Evolutionary conservation across 2,888 invertebrate genomes (phyloP), one percentile per base, ranked within the genome.

Genomic region (Agelastica alni): DNA sequence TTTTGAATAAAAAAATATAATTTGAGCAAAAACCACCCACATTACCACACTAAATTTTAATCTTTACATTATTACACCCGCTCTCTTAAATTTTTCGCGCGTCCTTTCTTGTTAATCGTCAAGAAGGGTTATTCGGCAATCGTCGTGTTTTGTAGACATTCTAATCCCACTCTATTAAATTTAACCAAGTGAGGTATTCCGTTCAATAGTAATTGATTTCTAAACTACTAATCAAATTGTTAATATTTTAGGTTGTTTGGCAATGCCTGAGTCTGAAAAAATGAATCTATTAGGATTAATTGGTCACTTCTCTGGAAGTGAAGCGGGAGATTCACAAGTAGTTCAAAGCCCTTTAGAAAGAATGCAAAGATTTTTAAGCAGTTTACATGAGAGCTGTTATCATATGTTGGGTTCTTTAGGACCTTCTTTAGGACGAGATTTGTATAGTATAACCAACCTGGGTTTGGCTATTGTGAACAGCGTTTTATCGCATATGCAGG

Each of bases 331-430:
- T 67, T 69, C 60, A 2, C 75, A 60, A 61, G 72, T 42, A 41
- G 77, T 80, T 2, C 78, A 80, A 43, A 79, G 79, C 13, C 86
- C 91, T 0, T 78, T 87, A 43, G 87, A 91, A 60, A 83, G 91
- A 64, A 92, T 94, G 91, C 94, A 95, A 72, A 30, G 49, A 56
- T 93, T 91, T 75, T 77, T 95, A 52, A 84, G 85, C 44, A 83
- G 84, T 43, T 80, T 92, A 42, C 90, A 91, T 69, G 94, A 95
- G 60, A 86, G 85, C 63, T 90, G 92, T 69, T 90, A 87, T 69
- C 89, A 89, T 69, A 82, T 91, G 77, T 80, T 92, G 69, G 91
- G 89, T 16, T 87, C 89, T 26, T 85, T 90, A 34, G 90, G 91
- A 1, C 81, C 84, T 10, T 85, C 89, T 4, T 80, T 96, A n/a